A percentile compares a stretch with the other conserved stretches of the same genome.
Evolutionary conservation across 2,797 vertebrate species (phyloP).

Genomic region (Aplochiton taeniatus): DNA sequence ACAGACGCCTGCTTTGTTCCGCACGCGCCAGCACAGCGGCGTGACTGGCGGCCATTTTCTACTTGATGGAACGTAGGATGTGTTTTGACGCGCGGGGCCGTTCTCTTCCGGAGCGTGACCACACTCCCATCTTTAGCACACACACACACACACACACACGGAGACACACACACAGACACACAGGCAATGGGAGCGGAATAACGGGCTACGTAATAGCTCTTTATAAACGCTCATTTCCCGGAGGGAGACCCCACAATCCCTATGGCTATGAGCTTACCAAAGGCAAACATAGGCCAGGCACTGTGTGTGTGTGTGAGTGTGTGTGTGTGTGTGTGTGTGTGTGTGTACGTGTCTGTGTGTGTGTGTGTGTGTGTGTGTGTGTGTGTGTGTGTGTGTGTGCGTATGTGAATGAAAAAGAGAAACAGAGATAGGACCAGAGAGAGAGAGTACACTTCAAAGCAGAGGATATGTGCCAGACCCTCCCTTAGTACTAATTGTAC

Average conservation of each 20-base stretch:
- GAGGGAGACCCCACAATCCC: conserved; percentile 20
- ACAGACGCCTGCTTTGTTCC: no score
- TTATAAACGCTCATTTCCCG: conserved; percentile 20
- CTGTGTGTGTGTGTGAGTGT: not conserved
- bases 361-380: not conserved
- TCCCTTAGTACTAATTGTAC: conserved; percentile 8
- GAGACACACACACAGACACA: conserved; percentile 15
- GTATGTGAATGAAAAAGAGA: not conserved
- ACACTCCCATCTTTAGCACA: not conserved
- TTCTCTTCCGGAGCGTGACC: no score
- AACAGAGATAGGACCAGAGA: no score
- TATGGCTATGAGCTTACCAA: conserved; percentile 16
- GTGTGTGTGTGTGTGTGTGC: not conserved
- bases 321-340: no score
- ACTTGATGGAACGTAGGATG: no score
- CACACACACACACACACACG: conserved; percentile 5
- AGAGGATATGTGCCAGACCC: conserved; percentile 22
- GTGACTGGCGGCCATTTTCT: no score
- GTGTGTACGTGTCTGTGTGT: no score
- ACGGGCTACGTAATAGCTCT: conserved; percentile 37
- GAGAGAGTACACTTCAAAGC: conserved; percentile 29
- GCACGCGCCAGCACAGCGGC: no score
- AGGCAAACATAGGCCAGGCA: not conserved
- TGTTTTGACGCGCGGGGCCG: no score
- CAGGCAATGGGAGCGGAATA: conserved; percentile 22